Evolutionary conservation across 2,888 invertebrate species (phyloP).

Genomic region (Himalopsyche anomala): DNA sequence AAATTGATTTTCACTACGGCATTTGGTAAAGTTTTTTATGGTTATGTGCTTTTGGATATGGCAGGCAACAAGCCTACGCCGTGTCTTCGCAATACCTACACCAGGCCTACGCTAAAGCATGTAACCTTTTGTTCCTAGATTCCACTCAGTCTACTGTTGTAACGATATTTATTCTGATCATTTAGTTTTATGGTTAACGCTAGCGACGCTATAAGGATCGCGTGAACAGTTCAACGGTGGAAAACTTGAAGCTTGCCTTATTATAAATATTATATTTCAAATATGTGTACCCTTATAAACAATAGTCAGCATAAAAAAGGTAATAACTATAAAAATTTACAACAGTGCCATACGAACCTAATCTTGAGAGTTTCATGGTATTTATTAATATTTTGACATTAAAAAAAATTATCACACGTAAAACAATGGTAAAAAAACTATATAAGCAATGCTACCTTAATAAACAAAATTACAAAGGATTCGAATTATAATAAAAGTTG

Average conservation of each 20-base stretch:
- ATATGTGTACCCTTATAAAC: slow-evolving; percentile 23
- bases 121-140: slow-evolving; percentile 43
- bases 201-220: slow-evolving; percentile 42
- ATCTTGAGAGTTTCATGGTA: no score
- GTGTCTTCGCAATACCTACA: not conserved
- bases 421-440: no score
- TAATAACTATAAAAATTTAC: no score
- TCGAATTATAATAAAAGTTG: no score
- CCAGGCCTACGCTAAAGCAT: slow-evolving; percentile 32
- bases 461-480: no score
- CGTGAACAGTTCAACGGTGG: slow-evolving; percentile 44
- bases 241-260: slow-evolving; percentile 39
- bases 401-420: no score
- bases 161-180: slow-evolving; percentile 47
- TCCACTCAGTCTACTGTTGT: slow-evolving; percentile 37
- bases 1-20: slow-evolving; percentile 43
- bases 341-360: no score
- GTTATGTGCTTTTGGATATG: slow-evolving; percentile 46
- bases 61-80: slow-evolving; percentile 38
- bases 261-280: slow-evolving; percentile 42
- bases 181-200: slow-evolving; percentile 44
- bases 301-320: not conserved
- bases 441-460: no score
- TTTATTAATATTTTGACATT: no score
- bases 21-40: slow-evolving; percentile 46